Percentiles rank a stretch among this genome's conserved stretches.
phyloP scores from a whole-genome alignment of 2,888 invertebrate genomes.

The Dromius quadrimaculatus region DNA sequence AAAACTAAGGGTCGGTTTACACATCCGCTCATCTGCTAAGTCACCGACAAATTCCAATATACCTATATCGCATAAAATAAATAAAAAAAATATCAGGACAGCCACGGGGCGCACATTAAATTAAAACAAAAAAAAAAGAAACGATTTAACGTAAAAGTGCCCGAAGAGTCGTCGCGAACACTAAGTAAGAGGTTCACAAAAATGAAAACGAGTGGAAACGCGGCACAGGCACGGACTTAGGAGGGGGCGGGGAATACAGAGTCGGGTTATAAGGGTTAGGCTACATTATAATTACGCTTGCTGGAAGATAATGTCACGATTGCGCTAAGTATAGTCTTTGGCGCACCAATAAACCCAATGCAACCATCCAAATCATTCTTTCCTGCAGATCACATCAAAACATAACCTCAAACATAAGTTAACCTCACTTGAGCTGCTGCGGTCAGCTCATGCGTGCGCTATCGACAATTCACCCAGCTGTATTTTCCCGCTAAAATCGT shows the following conservation, averaged over 20 bases:
- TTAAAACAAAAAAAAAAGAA: conserved; percentile 46
- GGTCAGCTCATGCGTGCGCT: conserved; percentile 53
- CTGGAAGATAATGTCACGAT: conserved; percentile 66
- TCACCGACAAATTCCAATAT: conserved; percentile 36
- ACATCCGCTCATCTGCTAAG: conserved; percentile 42
- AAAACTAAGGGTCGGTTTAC: not conserved
- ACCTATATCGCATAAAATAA: conserved; percentile 42
- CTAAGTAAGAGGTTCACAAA: conserved; percentile 51
- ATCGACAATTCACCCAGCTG: conserved; percentile 38
- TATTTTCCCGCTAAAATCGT: not conserved
- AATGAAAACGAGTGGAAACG: conserved; percentile 46
- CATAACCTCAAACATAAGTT: conserved; percentile 8
- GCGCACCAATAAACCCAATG: conserved; percentile 64
- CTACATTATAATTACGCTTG: conserved; percentile 64
- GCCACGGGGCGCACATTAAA: conserved; percentile 51
- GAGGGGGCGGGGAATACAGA: conserved; percentile 11
- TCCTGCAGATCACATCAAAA: conserved; percentile 2
- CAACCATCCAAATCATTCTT: conserved; percentile 24
- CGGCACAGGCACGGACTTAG: not conserved
- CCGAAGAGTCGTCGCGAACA: conserved; percentile 48
- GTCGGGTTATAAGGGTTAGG: conserved; percentile 52
- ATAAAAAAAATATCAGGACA: conserved; percentile 22
- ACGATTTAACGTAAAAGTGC: conserved; percentile 50
- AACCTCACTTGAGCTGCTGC: conserved; percentile 33
- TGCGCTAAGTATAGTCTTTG: conserved; percentile 67